Conservation (phyloP, 2,797 vertebrate genomes). For the Pangasius djambal region DNA sequence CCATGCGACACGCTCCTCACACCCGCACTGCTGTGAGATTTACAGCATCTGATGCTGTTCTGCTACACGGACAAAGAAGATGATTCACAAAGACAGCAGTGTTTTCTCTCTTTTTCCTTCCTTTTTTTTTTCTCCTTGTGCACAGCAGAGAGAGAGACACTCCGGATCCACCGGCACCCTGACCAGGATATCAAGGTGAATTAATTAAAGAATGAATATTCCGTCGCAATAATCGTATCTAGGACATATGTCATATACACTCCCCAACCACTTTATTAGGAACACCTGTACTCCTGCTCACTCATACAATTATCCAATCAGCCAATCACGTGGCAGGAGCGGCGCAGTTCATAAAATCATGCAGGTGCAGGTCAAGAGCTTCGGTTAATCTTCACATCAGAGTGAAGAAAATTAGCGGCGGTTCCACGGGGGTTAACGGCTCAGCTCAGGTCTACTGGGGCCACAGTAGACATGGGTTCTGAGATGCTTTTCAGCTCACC, state of each 20-base stretch:
- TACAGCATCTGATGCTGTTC: slow-evolving; percentile 52
- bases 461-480: neutral
- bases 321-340: neutral
- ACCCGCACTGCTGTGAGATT: slow-evolving; percentile 54
- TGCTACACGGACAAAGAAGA: slow-evolving; percentile 24
- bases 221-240: neutral
- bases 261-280: neutral
- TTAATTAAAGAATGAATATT: neutral
- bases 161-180: neutral
- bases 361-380: neutral
- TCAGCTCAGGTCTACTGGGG: neutral
- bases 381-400: neutral
- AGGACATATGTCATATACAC: neutral
- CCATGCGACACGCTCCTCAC: slow-evolving; percentile 56
- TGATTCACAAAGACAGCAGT: slow-evolving; percentile 54
- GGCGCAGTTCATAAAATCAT: neutral
- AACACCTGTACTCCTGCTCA: neutral
- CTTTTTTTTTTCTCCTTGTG: neutral
- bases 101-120: slow-evolving; percentile 51
- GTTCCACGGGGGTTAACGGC: too few species aligned
- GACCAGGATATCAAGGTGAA: neutral
- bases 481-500: neutral
- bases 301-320: neutral
- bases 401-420: neutral
- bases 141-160: neutral